These are phyloP conservation scores for Atta texana DNA, from an alignment of 1,140 invertebrate genomes.

Conservation along the genomic window DNA sequence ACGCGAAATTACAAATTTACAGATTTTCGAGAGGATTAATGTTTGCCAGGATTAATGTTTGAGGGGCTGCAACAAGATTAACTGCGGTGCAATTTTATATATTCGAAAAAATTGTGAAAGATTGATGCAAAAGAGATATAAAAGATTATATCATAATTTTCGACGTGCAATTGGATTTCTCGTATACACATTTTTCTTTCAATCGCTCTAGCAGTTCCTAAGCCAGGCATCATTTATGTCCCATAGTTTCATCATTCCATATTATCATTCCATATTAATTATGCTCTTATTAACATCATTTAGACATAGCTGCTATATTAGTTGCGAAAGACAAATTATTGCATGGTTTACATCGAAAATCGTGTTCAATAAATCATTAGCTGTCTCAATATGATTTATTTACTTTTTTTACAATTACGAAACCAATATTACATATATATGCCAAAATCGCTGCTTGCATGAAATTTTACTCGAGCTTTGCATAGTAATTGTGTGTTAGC, in stretches of 20 bases:
- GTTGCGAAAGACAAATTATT: neutral
- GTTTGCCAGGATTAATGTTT: neutral
- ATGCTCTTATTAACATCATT: constrained; percentile 1
- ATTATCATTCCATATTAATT: constrained; percentile 9
- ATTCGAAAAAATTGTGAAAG: neutral
- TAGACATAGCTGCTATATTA: constrained; percentile 1
- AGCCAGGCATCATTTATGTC: neutral
- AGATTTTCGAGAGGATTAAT: neutral
- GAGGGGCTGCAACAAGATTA: neutral
- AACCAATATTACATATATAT: neutral
- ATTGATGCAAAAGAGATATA: neutral
- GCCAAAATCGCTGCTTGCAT: neutral
- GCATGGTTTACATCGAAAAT: constrained; percentile 2
- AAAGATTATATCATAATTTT: neutral
- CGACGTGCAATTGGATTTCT: neutral
- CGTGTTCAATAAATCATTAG: constrained; percentile 21
- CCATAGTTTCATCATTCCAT: neutral
- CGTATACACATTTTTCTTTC: neutral
- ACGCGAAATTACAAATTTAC: neutral
- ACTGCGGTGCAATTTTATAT: neutral
- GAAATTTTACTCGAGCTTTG: constrained; percentile 43
- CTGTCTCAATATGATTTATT: neutral
- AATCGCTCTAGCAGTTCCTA: neutral
- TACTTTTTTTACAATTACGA: neutral
- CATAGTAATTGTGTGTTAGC: constrained; percentile 24